Base-by-base conservation (phyloP, 2,797 vertebrate genomes). In the Esox lucius region DNA sequence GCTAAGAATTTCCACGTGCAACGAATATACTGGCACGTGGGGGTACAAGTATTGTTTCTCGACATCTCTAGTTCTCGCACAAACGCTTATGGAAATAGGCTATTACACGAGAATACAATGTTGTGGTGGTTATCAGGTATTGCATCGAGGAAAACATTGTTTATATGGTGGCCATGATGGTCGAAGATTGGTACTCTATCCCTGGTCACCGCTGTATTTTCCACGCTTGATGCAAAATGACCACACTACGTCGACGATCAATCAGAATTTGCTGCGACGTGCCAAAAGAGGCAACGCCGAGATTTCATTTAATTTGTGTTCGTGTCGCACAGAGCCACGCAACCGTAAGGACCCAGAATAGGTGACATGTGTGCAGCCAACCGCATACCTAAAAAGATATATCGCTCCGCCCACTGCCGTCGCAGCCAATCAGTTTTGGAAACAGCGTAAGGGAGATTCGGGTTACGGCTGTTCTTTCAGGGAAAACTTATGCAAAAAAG, bases 341-440 rank as follows among this genome's bases (percentile, higher is more conserved):
- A 33, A 31, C 17, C 6, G 28, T 66, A 35, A 17, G 31, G 64
- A 70, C 56, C n/a, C 42, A 9, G 56, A 77, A 62, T 79, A 71
- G 70, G 75, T 81, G 72, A 75, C 70, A 33, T 42, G 39, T 64
- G 59, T 74, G 26, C 22, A 87, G 75, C 90, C 91, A 91, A 90
- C 87, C 80, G 76, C 33, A 74, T 72, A 31, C 22, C 68, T 13
- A n/a, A 67, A 70, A 67, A 74, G 17, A 9, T 0, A 1, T 22
- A 26, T 64, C 53, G 48, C 0, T 70, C 87, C 86, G 62, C 92
- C 91, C 59, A 17, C 28, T 24, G 5, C 56, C 79, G 39, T 53
- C 6, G 68, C 71, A 83, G 42, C 90, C 91, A 91, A 86, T 91
- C 80, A 81, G 71, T 22, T 81, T 73, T 35, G 76, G 42, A 19